Conservation (phyloP, 2,797 vertebrate species). For the Arctocebus calabarensis region DNA sequence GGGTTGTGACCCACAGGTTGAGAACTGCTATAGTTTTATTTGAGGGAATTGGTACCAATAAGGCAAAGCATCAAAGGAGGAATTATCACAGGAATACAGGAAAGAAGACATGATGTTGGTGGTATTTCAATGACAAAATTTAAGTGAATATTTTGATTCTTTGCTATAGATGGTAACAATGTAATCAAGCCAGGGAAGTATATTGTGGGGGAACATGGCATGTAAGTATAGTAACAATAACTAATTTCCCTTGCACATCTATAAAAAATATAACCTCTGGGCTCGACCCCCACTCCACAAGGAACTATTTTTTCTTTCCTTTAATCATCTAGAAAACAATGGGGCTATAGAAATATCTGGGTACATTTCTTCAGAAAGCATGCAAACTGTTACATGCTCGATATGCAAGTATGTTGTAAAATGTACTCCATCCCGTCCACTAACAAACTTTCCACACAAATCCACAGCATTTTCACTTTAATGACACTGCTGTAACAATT, state of each 20-base stretch:
- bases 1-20: too few species aligned
- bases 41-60: neutral
- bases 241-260: neutral
- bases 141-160: neutral
- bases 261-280: neutral
- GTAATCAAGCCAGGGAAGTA: neutral
- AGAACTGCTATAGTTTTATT: neutral
- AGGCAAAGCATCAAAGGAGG: neutral
- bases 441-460: neutral
- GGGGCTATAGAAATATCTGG: neutral
- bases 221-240: neutral
- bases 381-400: neutral
- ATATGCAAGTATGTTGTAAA: fast-evolving
- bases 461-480: neutral
- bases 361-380: neutral
- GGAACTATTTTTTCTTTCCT: neutral
- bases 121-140: neutral
- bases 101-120: neutral
- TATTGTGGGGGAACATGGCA: too few species aligned
- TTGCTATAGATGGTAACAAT: neutral
- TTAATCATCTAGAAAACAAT: neutral
- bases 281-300: neutral
- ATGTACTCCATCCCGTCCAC: neutral
- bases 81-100: neutral
- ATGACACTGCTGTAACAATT: neutral